Evolutionary conservation across 1,140 invertebrate genomes (phyloP).

Genomic region (Chironomus striatipennis): DNA sequence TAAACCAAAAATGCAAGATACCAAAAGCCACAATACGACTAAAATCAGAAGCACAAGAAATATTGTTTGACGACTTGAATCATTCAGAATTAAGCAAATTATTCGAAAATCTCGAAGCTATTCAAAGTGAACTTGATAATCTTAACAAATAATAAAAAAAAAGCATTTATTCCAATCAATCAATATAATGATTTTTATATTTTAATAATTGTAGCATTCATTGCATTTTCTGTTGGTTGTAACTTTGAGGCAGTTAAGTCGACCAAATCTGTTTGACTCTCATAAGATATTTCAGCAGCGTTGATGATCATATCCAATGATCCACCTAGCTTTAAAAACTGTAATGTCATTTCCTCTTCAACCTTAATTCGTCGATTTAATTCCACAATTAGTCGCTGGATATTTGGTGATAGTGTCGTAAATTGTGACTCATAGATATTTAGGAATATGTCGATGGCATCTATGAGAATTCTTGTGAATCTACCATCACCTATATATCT

Average conservation of each 20-base stretch:
- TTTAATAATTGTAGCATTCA: not conserved
- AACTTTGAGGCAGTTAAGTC: not conserved
- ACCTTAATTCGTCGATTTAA: constrained; percentile 52
- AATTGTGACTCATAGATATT: constrained; percentile 60
- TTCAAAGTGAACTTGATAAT: not conserved
- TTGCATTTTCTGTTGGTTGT: not conserved
- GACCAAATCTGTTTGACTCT: constrained; percentile 24
- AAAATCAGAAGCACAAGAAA: not conserved
- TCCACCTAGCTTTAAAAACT: constrained; percentile 57
- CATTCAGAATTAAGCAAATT: not conserved
- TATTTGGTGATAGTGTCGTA: constrained; percentile 45
- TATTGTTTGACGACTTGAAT: not conserved
- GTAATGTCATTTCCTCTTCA: constrained; percentile 56
- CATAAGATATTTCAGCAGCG: constrained; percentile 40
- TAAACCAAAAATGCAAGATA: not conserved
- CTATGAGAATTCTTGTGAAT: constrained; percentile 62
- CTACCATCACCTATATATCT: constrained; percentile 62
- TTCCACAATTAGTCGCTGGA: constrained; percentile 49
- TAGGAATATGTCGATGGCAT: constrained; percentile 63
- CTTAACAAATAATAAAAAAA: not conserved
- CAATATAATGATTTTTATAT: not conserved
- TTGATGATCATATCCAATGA: constrained; percentile 57
- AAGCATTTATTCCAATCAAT: not conserved
- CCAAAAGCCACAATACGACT: not conserved
- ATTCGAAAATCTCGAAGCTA: not conserved